phyloP scores from a whole-genome alignment of 2,797 vertebrate genomes.

The Choloepus didactylus region DNA sequence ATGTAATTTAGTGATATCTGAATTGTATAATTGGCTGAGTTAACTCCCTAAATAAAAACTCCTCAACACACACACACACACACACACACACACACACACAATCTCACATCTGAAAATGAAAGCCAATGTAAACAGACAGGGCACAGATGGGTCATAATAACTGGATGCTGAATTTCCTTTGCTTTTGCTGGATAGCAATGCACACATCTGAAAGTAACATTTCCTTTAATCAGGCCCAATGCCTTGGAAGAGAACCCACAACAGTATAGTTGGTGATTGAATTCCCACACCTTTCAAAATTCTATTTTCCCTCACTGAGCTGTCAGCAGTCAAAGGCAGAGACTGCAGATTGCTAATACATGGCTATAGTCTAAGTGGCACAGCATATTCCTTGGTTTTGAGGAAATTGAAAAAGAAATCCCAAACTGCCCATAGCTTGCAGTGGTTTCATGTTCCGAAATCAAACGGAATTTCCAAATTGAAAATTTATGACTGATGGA shows the following conservation, averaged over 20 bases:
- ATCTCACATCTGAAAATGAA: neutral
- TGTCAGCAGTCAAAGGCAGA: constrained; percentile 66
- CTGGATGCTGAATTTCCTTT: neutral
- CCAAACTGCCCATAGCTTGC: constrained; percentile 56
- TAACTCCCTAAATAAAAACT: neutral
- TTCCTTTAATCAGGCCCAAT: constrained; percentile 71
- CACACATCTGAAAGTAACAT: constrained; percentile 56
- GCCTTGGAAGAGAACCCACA: constrained; percentile 59
- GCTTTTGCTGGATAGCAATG: neutral
- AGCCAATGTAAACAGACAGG: neutral
- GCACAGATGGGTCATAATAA: neutral
- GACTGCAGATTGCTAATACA: constrained; percentile 44
- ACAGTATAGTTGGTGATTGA: constrained; percentile 61
- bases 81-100: neutral
- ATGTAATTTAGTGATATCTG: neutral
- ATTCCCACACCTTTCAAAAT: constrained; percentile 72
- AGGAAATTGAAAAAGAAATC: constrained; percentile 78
- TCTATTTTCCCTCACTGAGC: constrained; percentile 26
- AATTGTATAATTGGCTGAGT: neutral
- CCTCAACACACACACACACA: neutral
- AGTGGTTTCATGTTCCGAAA: constrained; percentile 66
- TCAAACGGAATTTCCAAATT: constrained; percentile 62
- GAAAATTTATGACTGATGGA: constrained; percentile 62
- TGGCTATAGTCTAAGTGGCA: constrained; percentile 43
- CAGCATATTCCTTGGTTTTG: constrained; percentile 56